phyloP scores from a whole-genome alignment of 1,140 invertebrate genomes.

The Lepidotrigona ventralis region DNA sequence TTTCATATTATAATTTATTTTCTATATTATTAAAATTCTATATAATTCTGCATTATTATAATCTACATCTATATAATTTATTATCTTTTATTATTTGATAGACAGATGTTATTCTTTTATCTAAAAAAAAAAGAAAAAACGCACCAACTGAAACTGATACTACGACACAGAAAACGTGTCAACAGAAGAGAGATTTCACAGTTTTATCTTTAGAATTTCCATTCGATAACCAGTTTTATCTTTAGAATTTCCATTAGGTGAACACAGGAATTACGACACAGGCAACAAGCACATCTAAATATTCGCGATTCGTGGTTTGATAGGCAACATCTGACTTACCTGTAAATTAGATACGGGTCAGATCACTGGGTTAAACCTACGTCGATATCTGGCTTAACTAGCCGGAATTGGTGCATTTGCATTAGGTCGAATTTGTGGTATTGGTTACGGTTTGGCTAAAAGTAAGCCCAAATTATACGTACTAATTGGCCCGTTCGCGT shows the following conservation, averaged over 20 bases:
- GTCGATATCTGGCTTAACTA: constrained; percentile 47
- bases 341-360: constrained; percentile 51
- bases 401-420: constrained; percentile 43
- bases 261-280: neutral
- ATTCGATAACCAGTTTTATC: too few species aligned
- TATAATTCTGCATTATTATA: too few species aligned
- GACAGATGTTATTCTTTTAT: too few species aligned
- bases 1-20: too few species aligned
- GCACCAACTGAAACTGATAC: too few species aligned
- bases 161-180: too few species aligned
- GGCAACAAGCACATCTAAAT: neutral
- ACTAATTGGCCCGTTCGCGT: constrained; percentile 37
- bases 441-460: constrained; percentile 36
- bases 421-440: constrained; percentile 47
- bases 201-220: neutral
- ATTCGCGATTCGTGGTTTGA: constrained; percentile 15
- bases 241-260: too few species aligned
- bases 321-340: constrained; percentile 40
- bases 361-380: constrained; percentile 50
- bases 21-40: too few species aligned
- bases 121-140: too few species aligned
- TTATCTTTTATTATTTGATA: too few species aligned
- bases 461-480: constrained; percentile 46
- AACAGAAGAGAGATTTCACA: too few species aligned
- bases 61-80: too few species aligned